Percentiles rank a stretch among this genome's conserved stretches.
These are phyloP conservation scores for Mesocentrotus franciscanus DNA, from an alignment of 53 echinoderm and acorn worm species.

Conservation along the genomic window DNA sequence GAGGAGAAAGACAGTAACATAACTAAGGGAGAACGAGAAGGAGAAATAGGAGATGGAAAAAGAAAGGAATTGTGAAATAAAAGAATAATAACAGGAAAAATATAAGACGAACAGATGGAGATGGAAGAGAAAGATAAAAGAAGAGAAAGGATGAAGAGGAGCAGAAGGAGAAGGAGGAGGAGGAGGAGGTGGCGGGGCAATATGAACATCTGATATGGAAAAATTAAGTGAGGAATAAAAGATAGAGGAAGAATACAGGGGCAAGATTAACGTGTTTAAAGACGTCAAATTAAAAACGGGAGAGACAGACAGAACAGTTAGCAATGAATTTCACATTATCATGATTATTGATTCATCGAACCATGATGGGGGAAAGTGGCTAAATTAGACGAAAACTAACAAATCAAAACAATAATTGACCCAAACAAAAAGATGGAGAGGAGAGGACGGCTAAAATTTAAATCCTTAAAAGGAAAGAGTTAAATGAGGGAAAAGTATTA, in stretches of 20 bases:
- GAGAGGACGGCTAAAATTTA: not conserved
- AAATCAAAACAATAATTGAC: not conserved
- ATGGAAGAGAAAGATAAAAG: not conserved
- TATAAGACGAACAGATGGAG: not conserved
- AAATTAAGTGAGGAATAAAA: not conserved
- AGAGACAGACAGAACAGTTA: no score
- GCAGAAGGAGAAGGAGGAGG: not conserved
- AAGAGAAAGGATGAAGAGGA: no score
- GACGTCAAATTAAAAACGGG: no score
- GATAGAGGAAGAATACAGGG: not conserved
- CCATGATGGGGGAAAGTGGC: not conserved
- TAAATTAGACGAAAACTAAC: not conserved
- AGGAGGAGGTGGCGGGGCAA: not conserved
- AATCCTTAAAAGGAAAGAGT: not conserved
- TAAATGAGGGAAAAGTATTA: not conserved
- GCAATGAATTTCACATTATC: no score
- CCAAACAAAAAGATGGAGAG: not conserved
- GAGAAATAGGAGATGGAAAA: not conserved
- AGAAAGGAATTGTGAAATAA: not conserved
- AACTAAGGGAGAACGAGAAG: not conserved
- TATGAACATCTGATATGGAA: not conserved
- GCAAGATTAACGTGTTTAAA: no score
- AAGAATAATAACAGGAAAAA: not conserved
- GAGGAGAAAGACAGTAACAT: not conserved
- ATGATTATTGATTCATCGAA: no score